phyloP scores from a whole-genome alignment of 2,888 invertebrate species.

The Thumatha senex region DNA sequence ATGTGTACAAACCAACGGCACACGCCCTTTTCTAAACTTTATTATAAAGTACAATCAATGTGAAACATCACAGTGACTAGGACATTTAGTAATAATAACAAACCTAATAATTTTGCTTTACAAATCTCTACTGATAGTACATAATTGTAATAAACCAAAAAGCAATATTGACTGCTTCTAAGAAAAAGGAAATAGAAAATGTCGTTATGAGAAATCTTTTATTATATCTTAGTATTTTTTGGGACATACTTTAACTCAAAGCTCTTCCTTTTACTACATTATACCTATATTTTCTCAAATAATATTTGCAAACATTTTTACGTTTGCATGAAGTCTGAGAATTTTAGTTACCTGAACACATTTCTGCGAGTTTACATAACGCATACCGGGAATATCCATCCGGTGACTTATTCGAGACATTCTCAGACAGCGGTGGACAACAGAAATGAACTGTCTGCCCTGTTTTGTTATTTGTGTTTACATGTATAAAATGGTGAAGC shows the following conservation, averaged over 20 bases:
- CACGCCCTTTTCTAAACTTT: no score
- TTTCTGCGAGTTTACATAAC: slow-evolving; percentile 6
- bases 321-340: background rate
- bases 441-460: background rate
- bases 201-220: no score
- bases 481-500: background rate
- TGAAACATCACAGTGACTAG: no score
- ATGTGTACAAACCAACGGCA: no score
- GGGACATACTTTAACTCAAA: background rate
- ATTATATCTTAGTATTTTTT: background rate
- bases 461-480: background rate
- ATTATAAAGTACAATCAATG: no score
- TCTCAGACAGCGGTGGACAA: slow-evolving; percentile 1
- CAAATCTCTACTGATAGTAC: slow-evolving; percentile 9
- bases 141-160: slow-evolving; percentile 6
- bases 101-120: slow-evolving; percentile 4
- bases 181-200: no score
- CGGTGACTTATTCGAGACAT: slow-evolving; percentile 1
- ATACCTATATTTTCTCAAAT: background rate
- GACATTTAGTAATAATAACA: no score
- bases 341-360: background rate
- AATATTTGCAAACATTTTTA: background rate
- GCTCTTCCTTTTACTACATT: no score
- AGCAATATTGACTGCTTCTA: no score
- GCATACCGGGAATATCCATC: background rate